Evolutionary conservation across 1,140 invertebrate genomes (phyloP), one percentile per base, ranked within the genome.

Genomic region (Nephila pilipes): DNA sequence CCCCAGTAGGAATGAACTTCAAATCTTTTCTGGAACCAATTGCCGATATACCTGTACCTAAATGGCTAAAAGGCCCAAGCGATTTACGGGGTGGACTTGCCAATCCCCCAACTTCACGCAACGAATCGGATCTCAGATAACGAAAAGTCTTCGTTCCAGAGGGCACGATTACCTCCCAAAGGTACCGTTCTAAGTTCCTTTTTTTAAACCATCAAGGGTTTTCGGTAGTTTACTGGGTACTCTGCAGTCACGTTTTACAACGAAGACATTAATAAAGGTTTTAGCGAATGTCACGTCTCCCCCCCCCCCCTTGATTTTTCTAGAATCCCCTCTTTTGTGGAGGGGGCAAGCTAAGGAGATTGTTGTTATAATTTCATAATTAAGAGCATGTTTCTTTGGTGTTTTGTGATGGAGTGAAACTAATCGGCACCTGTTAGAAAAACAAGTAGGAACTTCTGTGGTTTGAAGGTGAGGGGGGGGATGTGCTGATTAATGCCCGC

Each of bases 281-380:
- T 83, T 87, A 63, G 55, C 38, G 6, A 54, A 54, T 85, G 54
- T 55, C 54, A 85, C 55, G 83, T 60, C 83, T 12, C 25, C 8
- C 14, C 14, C 55, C n/a, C 29, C 81, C 16, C 3, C 29, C 29
- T 10, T 18, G 29, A 29, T 18, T 36, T 75, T 16, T 4, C 12
- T 6, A 3, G 69, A 1, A 3, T 29, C 69, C 65, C 69, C 12
- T 18, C 18, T 75, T 75, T 75, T 75, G 69, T 75, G 16, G 79
- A 10, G n/a, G 57, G 89, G 65, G 46, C 12, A 46, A 46, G 46
- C 46, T 4, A 0, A 12, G 69, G 16, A 57, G n/a, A 79, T 54
- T 46, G 65, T 80, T 55, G 75, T 90, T 80, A 55, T 90, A 90
- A 80, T 90, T 90, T 90, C 75, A 90, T 90, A 90, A 90, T 90